Conservation (phyloP, 2,113 vertebrate genomes). For the Physeter macrocephalus region DNA sequence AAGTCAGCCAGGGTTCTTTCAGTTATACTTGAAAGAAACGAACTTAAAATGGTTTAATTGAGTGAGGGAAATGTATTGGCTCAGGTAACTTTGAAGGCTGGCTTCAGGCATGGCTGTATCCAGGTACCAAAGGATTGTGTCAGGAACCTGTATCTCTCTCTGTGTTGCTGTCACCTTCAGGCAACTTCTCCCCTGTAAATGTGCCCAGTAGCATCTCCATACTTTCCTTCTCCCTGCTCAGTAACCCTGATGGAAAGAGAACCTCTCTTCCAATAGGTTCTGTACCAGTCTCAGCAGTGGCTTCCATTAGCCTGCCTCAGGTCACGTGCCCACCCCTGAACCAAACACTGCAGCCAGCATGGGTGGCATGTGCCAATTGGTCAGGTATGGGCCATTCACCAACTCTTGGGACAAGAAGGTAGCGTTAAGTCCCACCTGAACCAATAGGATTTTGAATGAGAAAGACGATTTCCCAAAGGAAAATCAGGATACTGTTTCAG, state of each 20-base stretch:
- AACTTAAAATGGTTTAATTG: neutral
- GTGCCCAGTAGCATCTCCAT: too few species aligned
- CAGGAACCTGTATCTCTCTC: neutral
- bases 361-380: neutral
- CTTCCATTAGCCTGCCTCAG: neutral
- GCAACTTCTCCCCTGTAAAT: too few species aligned
- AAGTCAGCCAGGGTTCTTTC: neutral
- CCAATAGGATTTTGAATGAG: neutral
- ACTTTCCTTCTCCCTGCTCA: neutral
- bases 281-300: neutral
- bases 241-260: neutral
- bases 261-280: neutral
- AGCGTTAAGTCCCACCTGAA: neutral
- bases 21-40: neutral
- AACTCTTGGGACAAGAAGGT: neutral
- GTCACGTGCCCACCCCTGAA: neutral
- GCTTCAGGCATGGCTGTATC: neutral
- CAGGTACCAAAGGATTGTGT: neutral
- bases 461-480: neutral
- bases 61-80: neutral
- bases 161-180: too few species aligned
- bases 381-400: neutral
- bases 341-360: too few species aligned
- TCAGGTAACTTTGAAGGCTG: neutral
- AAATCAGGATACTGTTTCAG: too few species aligned